These are phyloP conservation scores for Sebastes hubbsi DNA, from an alignment of 2,797 vertebrate genomes.

Conservation along the genomic window DNA sequence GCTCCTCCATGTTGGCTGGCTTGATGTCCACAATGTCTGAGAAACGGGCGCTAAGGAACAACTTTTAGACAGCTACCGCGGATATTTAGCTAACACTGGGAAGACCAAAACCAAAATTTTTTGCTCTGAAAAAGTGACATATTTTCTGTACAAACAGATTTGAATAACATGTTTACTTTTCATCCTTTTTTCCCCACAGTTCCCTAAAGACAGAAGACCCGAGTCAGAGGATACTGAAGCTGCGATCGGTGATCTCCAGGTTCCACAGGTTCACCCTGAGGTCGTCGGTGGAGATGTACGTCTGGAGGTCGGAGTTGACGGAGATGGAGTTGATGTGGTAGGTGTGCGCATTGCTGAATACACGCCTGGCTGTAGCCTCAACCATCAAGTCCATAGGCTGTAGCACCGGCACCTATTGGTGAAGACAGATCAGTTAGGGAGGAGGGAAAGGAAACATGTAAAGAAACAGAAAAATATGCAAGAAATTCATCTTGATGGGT, in stretches of 20 bases:
- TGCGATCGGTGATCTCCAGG: conserved; percentile 95
- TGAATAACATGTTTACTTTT: not conserved
- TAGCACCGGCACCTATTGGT: conserved; percentile 90
- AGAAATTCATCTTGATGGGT: not conserved
- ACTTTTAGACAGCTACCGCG: not conserved
- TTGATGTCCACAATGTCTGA: conserved; percentile 99
- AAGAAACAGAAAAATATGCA: not conserved
- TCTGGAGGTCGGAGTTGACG: conserved; percentile 96
- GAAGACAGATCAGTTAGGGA: not conserved
- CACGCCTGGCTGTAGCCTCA: conserved; percentile 91
- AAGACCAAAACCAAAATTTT: not conserved
- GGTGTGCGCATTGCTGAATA: conserved; percentile 95
- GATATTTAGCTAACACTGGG: no score
- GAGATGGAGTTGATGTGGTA: conserved; percentile 99
- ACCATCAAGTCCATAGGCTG: conserved; percentile 98
- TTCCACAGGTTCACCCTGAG: conserved; percentile 97
- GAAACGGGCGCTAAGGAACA: conserved; percentile 81
- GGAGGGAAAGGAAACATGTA: not conserved
- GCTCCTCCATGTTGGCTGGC: conserved; percentile 98
- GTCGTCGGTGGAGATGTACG: conserved; percentile 96
- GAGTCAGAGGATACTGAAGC: conserved; percentile 94
- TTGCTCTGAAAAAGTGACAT: not conserved
- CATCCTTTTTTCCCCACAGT: not conserved
- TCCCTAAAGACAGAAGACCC: not conserved
- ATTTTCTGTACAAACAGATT: not conserved